Evolutionary conservation across 2,888 invertebrate species (phyloP).

Genomic region (Parnassius smintheus): DNA sequence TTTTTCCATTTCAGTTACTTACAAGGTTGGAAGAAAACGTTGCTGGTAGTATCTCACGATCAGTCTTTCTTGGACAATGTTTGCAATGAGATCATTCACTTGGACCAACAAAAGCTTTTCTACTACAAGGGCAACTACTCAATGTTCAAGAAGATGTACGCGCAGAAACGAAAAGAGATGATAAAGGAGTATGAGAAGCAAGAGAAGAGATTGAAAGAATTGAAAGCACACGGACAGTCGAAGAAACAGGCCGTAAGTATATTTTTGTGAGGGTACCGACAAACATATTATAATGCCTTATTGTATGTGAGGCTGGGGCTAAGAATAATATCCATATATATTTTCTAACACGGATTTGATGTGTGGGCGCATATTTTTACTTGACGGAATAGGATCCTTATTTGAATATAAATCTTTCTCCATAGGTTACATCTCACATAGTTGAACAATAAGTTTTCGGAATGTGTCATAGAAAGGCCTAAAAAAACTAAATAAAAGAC

Average conservation of each 20-base stretch:
- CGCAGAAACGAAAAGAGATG: constrained; percentile 97
- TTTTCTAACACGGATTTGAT: too few relatives aligned
- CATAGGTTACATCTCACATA: too few relatives aligned
- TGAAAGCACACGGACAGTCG: constrained; percentile 97
- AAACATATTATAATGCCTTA: too few relatives aligned
- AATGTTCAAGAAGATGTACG: constrained; percentile 99
- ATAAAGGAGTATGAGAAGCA: constrained; percentile 99
- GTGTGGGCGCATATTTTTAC: too few relatives aligned
- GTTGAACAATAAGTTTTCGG: too few relatives aligned
- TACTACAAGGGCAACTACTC: constrained; percentile 99
- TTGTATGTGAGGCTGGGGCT: too few relatives aligned
- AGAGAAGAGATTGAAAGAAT: constrained; percentile 95
- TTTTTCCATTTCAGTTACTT: constrained; percentile 85
- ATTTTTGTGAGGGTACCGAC: too few relatives aligned
- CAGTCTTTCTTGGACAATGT: constrained; percentile 99
- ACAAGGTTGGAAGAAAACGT: constrained; percentile 99
- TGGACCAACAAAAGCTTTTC: constrained; percentile 95
- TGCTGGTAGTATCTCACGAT: constrained; percentile 99
- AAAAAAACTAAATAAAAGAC: too few relatives aligned
- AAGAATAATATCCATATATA: too few relatives aligned
- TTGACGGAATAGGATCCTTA: too few relatives aligned
- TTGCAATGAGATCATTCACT: constrained; percentile 98
- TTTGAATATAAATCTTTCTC: too few relatives aligned
- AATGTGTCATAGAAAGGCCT: too few relatives aligned
- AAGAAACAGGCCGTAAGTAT: constrained; percentile 91